Base-by-base conservation (phyloP, 35 echinoderm and acorn worm genomes). In the Apostichopus californicus region DNA sequence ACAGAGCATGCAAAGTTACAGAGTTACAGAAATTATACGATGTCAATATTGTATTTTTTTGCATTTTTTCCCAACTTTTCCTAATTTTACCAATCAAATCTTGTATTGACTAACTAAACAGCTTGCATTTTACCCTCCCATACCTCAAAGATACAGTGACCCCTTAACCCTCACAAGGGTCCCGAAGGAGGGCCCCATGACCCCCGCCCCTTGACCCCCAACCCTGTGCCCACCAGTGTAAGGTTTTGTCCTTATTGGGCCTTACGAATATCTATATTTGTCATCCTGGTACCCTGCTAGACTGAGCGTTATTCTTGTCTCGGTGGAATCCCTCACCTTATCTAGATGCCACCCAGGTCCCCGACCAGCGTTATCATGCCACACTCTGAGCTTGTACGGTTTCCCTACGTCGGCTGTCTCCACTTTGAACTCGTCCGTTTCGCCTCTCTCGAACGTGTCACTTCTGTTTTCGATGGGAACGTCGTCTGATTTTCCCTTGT, bases 401-500 rank as follows among this genome's bases (percentile, higher is more conserved):
- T 99, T 99, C 17, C 97, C 97, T 14, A 99, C 95, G 80, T 94
- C 90, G 9, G 94, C 93, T 23, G 92, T 85, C 81, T 96, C 97
- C 54, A 99, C 90, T 66, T 99, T 99, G 83, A 99, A 99, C 54
- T 92, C 92, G 81, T 99, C 95, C 46, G 87, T 73, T 6, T 96
- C 81, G 13, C 95, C 97, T 21, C 55, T 56, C 90, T 99, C 97
- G 82, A 99, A 99, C 15, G 91, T 96, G 89, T 99, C 94, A 68
- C 95, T 96, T 54, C 85, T 90, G 73, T 93, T 99, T 77, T 99
- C 95, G 66, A 99, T 89, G 52, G 90, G 78, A 57, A 99, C 81
- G 34, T 99, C 97, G 73, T 99, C 97, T 23, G 97, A 96, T 89
- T 99, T 99, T 9, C 94, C 95, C 87, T 99, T 93, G 83, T 92